Base-by-base conservation (phyloP, 2,113 vertebrate species). In the Lanius collurio region DNA sequence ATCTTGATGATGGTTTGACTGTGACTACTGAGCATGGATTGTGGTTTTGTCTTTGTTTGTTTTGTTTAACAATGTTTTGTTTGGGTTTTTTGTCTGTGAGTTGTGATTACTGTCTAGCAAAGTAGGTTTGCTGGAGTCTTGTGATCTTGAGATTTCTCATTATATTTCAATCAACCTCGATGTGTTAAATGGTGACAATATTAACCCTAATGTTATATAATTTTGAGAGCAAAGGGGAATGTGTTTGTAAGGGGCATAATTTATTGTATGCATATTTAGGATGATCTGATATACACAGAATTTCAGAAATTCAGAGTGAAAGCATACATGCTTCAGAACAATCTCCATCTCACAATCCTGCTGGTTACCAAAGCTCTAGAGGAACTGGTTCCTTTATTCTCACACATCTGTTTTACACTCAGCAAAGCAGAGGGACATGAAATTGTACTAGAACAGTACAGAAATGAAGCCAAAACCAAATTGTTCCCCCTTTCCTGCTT, bases 401-500 rank as follows among this genome's bases (percentile, higher is more conserved):
- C 30, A 65, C 33, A n/a, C 55, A 57, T 42, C 27, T 74, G 5
- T 62, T 82, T 71, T 71, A 28, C 47, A 69, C 22, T 80, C 76
- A 57, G 35, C 15, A 77, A 69, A 92, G 20, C 35, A 81, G 55
- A 84, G 16, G 17, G 17, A 52, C 15, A 33, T 52, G 2, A 27
- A 67, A 15, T 53, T 73, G 13, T 70, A 65, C 24, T 56, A 55
- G n/a, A 92, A 63, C 14, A 74, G 31, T 23, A 37, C 22, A 28
- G 28, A 89, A 87, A 85, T 21, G 0, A 79, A 75, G 20, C 5
- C 70, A 68, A 71, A 63, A 26, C 7, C 33, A 53, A 75, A 44
- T 2, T 39, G 9, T 53, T 44, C 1, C 15, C 27, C 3, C 9
- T 2, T 20, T 44, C 6, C 11, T 8, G 0, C 16, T 24, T 67